Evolutionary conservation across 2,797 vertebrate species (phyloP).

Genomic region (Gila robusta): DNA sequence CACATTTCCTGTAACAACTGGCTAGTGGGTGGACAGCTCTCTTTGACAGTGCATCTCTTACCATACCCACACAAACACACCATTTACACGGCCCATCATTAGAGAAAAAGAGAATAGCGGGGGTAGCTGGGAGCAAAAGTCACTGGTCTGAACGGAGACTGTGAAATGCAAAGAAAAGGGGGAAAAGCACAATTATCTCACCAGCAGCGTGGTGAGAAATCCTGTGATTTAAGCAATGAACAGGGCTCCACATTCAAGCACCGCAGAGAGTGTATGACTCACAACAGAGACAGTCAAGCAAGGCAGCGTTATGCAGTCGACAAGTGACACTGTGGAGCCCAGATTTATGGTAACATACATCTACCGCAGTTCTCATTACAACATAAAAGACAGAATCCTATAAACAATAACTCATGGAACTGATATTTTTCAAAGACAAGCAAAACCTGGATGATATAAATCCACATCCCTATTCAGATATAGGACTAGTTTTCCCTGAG

Average conservation of each 20-base stretch:
- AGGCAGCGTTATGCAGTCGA: neutral
- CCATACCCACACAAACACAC: conserved; percentile 48
- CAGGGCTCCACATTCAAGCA: conserved; percentile 26
- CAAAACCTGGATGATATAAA: conserved; percentile 4
- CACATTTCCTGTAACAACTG: conserved; percentile 64
- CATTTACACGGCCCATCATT: conserved; percentile 54
- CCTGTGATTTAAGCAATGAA: conserved; percentile 21
- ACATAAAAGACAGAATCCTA: conserved; percentile 7
- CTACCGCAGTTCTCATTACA: neutral
- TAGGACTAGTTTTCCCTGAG: neutral
- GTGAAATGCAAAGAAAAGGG: conserved; percentile 52
- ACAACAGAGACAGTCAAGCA: conserved; percentile 6
- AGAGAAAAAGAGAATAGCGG: conserved; percentile 50
- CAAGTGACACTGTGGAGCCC: conserved; percentile 7
- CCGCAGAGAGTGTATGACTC: conserved; percentile 30
- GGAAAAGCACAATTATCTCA: conserved; percentile 57
- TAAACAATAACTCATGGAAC: conserved; percentile 21
- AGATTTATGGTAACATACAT: conserved; percentile 1
- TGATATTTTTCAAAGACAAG: neutral
- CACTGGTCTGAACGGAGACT: conserved; percentile 53
- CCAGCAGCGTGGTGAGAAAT: conserved; percentile 41
- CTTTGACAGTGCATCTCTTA: conserved; percentile 61
- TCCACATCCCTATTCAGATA: neutral
- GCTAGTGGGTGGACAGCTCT: conserved; percentile 63
- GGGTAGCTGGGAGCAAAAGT: conserved; percentile 56